Evolutionary conservation across 2,797 vertebrate genomes (phyloP), one percentile per base, ranked within the genome.

Genomic region (Oophaga sylvatica): DNA sequence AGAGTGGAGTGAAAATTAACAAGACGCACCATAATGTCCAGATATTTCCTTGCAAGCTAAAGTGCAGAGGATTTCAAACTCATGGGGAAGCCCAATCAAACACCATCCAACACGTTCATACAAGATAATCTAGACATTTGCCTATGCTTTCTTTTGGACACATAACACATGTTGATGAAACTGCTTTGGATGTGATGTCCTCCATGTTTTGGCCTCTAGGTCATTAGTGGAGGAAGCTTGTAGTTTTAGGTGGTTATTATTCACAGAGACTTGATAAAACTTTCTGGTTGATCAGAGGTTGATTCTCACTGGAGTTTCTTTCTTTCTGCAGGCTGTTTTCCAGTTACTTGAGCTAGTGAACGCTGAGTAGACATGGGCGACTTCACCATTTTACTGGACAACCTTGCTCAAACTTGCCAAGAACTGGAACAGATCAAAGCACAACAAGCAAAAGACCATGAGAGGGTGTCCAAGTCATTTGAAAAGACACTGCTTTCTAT

Each of bases 341-440:
- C 20, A 4, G 2, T 20, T 19, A 67, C 22, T 15, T 15, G 65
- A 12, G 26, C 45, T 35, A 7, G 16, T 7, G 48, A 12, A 16
- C 11, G 5, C 17, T 70, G 53, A 79, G 26, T 56, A 60, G 71
- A 70, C 19, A 89, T 89, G 87, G 22, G 70, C 5, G 78, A 89
- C 31, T 85, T 86, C 10, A 45, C 57, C 1, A 15, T 22, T 65
- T 53, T 89, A 2, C 84, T 89, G n/a, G 53, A 60, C 1, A 19
- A 82, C 15, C 84, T 89, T 0, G 56, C 60, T 8, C 41, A n/a
- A 12, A 83, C 87, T 22, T 89, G 87, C 83, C 87, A 60, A 17
- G 83, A 89, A 11, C 84, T 89, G 60, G 87, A 89, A 56, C 70
- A 71, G 79, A 82, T 89, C 22, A 89, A 89, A 71, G 84, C 71